A percentile compares a stretch with the other conserved stretches of the same genome.
These are phyloP conservation scores for Apostichopus japonicus DNA, from an alignment of 35 echinoderm and acorn worm genomes.

Conservation along the genomic window DNA sequence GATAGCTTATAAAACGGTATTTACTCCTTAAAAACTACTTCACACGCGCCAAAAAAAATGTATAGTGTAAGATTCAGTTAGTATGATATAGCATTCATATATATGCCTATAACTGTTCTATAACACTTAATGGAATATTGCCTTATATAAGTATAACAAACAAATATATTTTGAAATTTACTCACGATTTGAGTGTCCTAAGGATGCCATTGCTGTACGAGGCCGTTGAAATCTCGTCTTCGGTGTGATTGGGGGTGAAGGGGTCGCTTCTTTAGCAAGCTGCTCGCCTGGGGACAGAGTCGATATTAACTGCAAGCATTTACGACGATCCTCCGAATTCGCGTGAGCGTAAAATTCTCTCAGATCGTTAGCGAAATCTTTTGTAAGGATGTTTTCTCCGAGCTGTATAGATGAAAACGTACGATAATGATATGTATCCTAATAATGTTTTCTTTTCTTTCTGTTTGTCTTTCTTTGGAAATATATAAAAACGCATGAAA, in stretches of 20 bases:
- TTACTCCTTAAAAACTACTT: too few species aligned
- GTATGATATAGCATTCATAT: too few species aligned
- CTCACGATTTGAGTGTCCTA: conserved; percentile 56
- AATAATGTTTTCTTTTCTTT: background rate
- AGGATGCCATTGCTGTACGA: conserved; percentile 86
- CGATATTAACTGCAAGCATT: conserved; percentile 77
- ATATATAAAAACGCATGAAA: too few species aligned
- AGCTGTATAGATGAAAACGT: conserved; percentile 40
- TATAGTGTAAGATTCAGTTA: too few species aligned
- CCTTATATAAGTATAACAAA: too few species aligned
- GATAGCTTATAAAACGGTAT: too few species aligned
- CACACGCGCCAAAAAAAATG: too few species aligned
- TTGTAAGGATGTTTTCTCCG: conserved; percentile 55
- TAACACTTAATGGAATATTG: background rate
- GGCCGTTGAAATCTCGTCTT: conserved; percentile 61
- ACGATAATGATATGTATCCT: background rate
- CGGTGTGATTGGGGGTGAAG: background rate
- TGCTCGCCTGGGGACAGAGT: conserved; percentile 57
- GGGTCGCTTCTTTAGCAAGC: conserved; percentile 28
- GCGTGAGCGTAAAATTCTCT: conserved; percentile 82
- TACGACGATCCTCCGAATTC: conserved; percentile 59
- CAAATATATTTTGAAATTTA: background rate
- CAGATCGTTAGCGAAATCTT: conserved; percentile 68
- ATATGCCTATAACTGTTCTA: background rate
- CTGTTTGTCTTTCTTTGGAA: background rate